Evolutionary conservation across 2,888 invertebrate genomes (phyloP), one percentile per base, ranked within the genome.

Genomic region (Tetanocera ferruginea): DNA sequence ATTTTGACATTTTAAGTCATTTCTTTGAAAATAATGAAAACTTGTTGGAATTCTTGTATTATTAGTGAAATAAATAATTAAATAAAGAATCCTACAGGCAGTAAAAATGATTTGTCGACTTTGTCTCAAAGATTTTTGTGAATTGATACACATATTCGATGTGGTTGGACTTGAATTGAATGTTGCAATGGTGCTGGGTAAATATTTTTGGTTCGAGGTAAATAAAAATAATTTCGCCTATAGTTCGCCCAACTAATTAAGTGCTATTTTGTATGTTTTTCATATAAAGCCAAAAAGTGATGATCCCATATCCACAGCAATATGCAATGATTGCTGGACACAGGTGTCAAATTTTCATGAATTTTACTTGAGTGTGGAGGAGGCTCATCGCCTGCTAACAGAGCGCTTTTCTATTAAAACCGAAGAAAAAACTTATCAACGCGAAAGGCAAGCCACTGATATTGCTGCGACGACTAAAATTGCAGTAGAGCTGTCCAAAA

Each of bases 161-260:
- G 84, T 81, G 55, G 81, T 84, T 31, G 87, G 87, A 2, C 62
- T 81, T 4, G 83, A 86, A 17, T 79, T 87, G 4, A 86, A 87
- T 79, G 85, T 88, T n/a, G 85, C 88, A 1, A 77, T 77, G 3
- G 83, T 88, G 51, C 79, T 89, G 31, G 82, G 83, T 51, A 88
- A 89, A 80, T 86, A 89, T 79, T 89, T 89, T 82, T 89, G 89
- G 88, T 89, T 89, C 78, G 86, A 88, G 86, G 89, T 89, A 83
- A 49, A 31, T 17, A n/a, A 28, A 19, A 34, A 34, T 5, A 17
- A 67, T 67, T 19, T 51, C 5, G 28, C 5, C 28, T 5, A 62
- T 5, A n/a, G n/a, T 49, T 37, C n/a, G 6, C 31, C 5, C 1
- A 19, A 9, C 37, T 19, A 73, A 5, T n/a, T 19, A 23, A 52